Conservation (phyloP, 2,113 vertebrate genomes). For the Lynx canadensis region DNA sequence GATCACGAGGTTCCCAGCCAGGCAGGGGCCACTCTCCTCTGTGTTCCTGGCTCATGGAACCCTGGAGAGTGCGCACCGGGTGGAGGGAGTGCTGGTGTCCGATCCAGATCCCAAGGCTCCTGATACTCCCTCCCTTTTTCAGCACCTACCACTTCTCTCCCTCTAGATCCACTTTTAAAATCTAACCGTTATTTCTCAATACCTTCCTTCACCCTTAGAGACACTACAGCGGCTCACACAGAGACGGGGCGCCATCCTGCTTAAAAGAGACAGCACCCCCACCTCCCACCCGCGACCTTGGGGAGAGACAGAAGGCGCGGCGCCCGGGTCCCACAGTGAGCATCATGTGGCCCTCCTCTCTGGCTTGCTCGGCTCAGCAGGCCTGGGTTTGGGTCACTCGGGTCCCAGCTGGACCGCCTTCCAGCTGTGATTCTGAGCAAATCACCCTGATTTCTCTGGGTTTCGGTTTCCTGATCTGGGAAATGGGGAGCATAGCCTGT, state of each 20-base stretch:
- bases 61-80: fast-evolving
- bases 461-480: slow-evolving; percentile 14
- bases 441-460: neutral
- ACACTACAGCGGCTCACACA: neutral
- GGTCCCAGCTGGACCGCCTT: neutral
- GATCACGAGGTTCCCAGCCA: neutral
- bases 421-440: neutral
- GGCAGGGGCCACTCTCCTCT: neutral
- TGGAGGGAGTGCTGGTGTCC: neutral
- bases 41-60: neutral
- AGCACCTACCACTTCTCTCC: neutral
- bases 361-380: neutral
- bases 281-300: too few relatives aligned
- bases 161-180: neutral
- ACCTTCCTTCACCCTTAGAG: neutral
- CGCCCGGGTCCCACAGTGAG: fast-evolving
- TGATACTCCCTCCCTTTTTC: neutral
- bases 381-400: neutral
- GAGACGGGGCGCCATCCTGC: neutral
- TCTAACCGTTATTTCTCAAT: neutral
- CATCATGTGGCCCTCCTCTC: neutral
- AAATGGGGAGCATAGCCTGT: neutral
- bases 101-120: neutral
- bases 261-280: neutral
- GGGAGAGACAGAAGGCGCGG: neutral